Evolutionary conservation across 2,113 vertebrate genomes (phyloP).

Genomic region (Microtus montanus): DNA sequence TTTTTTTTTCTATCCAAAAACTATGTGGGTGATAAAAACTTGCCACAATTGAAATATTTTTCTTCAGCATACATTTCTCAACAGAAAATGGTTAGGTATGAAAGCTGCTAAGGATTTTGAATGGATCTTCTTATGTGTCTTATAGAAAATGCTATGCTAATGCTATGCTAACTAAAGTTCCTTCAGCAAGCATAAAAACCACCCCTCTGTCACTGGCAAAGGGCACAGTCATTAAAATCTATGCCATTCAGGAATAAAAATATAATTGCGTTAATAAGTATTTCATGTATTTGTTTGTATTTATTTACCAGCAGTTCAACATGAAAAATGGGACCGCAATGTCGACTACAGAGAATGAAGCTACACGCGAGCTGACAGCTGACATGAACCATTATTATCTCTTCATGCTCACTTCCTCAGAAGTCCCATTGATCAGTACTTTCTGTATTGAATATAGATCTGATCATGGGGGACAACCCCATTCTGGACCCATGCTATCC

Average conservation of each 20-base stretch:
- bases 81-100: background rate
- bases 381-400: conserved; percentile 19
- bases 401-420: conserved; percentile 12
- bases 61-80: conserved; percentile 13
- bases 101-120: conserved; percentile 51
- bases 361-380: background rate
- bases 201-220: background rate
- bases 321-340: background rate
- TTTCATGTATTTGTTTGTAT: background rate
- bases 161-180: background rate
- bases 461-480: background rate
- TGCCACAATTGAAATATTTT: conserved; percentile 5
- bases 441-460: background rate
- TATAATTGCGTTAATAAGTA: background rate
- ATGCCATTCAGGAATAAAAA: background rate
- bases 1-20: background rate
- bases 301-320: background rate
- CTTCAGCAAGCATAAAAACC: conserved; percentile 29
- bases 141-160: conserved; percentile 5
- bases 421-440: conserved; percentile 11
- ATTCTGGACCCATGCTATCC: background rate
- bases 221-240: conserved; percentile 4
- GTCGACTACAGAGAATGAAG: background rate
- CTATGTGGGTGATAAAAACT: background rate
- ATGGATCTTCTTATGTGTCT: background rate